phyloP scores from a whole-genome alignment of 2,888 invertebrate genomes.

The Plagodis dolabraria region DNA sequence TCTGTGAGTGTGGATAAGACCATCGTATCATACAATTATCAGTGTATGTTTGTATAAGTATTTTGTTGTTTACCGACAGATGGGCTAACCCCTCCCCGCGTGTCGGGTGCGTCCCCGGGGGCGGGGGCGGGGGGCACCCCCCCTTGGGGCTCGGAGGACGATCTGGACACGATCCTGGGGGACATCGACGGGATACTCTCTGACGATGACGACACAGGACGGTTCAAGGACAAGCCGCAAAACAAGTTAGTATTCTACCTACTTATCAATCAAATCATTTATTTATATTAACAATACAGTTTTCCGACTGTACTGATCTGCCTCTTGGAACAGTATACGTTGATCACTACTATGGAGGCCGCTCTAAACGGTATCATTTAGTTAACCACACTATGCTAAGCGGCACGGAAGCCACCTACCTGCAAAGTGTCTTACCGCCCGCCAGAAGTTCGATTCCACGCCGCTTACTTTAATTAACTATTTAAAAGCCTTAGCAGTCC shows the following conservation, averaged over 20 bases:
- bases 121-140: conserved; percentile 30
- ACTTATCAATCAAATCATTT: neutral
- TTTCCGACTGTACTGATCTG: neutral
- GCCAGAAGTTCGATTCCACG: no score
- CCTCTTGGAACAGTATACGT: no score
- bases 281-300: neutral
- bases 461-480: no score
- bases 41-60: no score
- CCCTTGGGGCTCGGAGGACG: conserved; percentile 56
- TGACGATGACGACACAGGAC: conserved; percentile 67
- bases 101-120: conserved; percentile 34
- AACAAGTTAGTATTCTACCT: conserved; percentile 45
- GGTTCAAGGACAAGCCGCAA: conserved; percentile 58
- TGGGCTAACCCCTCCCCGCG: conserved; percentile 51
- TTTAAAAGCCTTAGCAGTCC: no score
- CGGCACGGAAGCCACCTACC: no score
- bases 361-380: no score
- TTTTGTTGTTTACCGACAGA: conserved; percentile 1
- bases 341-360: no score
- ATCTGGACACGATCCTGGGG: conserved; percentile 71
- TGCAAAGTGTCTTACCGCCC: no score
- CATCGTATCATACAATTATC: no score
- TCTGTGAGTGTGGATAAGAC: no score
- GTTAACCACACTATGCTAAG: no score
- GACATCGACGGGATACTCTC: conserved; percentile 79